These are phyloP conservation scores for Nothura maculosa DNA, from an alignment of 2,797 vertebrate species.

Conservation along the genomic window DNA sequence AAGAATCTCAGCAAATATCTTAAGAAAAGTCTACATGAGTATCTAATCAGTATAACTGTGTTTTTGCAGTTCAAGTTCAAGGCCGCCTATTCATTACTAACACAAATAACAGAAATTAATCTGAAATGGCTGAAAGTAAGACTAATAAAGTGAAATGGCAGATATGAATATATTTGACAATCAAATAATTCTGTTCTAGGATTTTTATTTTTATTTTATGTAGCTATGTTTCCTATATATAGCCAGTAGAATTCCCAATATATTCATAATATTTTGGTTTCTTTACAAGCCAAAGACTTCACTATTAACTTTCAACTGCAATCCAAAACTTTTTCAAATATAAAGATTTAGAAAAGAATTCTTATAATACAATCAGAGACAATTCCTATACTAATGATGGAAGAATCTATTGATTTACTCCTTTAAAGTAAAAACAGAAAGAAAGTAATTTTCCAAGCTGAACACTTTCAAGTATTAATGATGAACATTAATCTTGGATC, in stretches of 20 bases:
- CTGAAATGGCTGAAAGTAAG: background rate
- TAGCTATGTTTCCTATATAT: background rate
- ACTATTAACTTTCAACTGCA: background rate
- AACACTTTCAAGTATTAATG: background rate
- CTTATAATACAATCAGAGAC: background rate
- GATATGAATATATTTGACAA: background rate
- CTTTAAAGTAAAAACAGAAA: background rate
- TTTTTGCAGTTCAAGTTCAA: background rate
- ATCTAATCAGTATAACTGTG: background rate
- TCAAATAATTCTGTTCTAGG: background rate
- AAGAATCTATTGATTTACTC: background rate
- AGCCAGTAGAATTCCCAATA: background rate
- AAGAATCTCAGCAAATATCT: background rate
- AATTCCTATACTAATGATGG: background rate
- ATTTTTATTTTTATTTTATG: background rate
- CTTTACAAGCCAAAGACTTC: background rate
- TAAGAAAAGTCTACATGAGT: background rate
- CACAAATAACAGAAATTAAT: background rate
- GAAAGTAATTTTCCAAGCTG: background rate
- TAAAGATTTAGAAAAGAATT: background rate
- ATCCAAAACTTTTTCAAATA: background rate
- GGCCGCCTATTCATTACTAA: accelerated
- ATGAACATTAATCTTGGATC: background rate
- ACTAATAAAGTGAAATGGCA: background rate
- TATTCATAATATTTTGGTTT: background rate